Evolutionary conservation across 2,888 invertebrate genomes (phyloP).

Genomic region (Maniola hyperantus): DNA sequence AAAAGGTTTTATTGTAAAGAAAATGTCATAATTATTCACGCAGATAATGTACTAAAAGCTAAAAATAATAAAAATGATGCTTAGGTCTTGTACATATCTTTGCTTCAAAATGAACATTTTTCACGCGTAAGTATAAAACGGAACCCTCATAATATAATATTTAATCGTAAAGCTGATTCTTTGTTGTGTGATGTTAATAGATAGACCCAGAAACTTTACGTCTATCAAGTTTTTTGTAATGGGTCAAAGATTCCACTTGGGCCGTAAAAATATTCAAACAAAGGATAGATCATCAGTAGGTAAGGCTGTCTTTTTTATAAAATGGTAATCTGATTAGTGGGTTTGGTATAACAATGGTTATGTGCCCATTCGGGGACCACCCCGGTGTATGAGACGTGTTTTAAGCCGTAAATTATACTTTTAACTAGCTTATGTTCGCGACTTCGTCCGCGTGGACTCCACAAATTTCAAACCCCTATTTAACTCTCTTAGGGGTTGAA

Average conservation of each 20-base stretch:
- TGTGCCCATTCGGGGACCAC: conserved; percentile 34
- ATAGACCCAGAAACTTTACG: background rate
- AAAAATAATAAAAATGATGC: no score
- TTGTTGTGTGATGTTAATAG: background rate
- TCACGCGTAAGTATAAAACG: no score
- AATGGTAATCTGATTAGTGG: conserved; percentile 42
- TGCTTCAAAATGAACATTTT: no score
- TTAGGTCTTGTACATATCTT: no score
- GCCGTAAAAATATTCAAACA: conserved; percentile 32
- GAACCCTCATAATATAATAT: no score
- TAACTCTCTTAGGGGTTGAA: no score
- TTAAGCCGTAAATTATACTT: conserved; percentile 7
- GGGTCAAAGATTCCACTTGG: conserved; percentile 12
- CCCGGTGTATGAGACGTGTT: conserved; percentile 23
- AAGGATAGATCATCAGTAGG: conserved; percentile 32
- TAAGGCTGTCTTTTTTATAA: conserved; percentile 30
- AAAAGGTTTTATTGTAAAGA: no score
- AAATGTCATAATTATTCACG: no score
- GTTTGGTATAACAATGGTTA: conserved; percentile 36
- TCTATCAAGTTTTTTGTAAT: conserved; percentile 14
- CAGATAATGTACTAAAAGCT: no score
- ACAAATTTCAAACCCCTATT: no score
- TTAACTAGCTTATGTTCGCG: no score
- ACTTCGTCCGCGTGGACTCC: no score
- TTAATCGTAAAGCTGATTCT: background rate